These are phyloP conservation scores for Caenorhabditis plicata DNA, from an alignment of 2,888 invertebrate genomes.

Conservation along the genomic window DNA sequence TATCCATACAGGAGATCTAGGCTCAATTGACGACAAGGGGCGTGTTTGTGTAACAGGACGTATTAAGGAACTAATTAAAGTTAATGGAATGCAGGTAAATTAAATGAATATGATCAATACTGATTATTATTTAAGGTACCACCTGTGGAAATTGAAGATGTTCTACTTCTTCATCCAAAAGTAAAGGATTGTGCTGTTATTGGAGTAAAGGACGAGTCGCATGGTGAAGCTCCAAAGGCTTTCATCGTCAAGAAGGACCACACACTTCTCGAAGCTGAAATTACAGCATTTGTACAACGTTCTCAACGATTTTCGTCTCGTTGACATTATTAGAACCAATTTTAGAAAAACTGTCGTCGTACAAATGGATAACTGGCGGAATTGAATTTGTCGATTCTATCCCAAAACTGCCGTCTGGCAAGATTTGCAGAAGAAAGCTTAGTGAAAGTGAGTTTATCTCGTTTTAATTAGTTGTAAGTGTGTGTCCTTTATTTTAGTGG, in stretches of 20 bases:
- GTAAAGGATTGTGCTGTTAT: conserved; percentile 38
- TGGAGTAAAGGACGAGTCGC: conserved; percentile 22
- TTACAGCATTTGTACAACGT: conserved; percentile 17
- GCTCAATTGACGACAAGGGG: conserved; percentile 22
- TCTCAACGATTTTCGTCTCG: no score
- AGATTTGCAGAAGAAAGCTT: conserved; percentile 20
- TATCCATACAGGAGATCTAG: conserved; percentile 33
- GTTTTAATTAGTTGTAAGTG: background rate
- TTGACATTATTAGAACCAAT: no score
- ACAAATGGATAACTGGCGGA: conserved; percentile 32
- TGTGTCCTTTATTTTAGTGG: background rate
- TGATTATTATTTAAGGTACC: conserved; percentile 16
- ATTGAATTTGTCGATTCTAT: conserved; percentile 26
- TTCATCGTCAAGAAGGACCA: conserved; percentile 33
- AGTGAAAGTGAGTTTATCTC: background rate
- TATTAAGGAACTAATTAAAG: conserved; percentile 31
- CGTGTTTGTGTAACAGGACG: conserved; percentile 18
- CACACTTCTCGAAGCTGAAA: conserved; percentile 18
- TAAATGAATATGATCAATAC: background rate
- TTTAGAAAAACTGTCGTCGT: conserved; percentile 27
- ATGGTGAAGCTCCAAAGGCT: conserved; percentile 35
- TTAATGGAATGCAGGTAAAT: conserved; percentile 33
- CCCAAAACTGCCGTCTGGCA: conserved; percentile 29
- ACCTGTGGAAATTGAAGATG: conserved; percentile 37
- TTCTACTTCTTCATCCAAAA: conserved; percentile 33